Evolutionary conservation across 2,888 invertebrate genomes (phyloP), one percentile per base, ranked within the genome.

Genomic region (Melieria omissa): DNA sequence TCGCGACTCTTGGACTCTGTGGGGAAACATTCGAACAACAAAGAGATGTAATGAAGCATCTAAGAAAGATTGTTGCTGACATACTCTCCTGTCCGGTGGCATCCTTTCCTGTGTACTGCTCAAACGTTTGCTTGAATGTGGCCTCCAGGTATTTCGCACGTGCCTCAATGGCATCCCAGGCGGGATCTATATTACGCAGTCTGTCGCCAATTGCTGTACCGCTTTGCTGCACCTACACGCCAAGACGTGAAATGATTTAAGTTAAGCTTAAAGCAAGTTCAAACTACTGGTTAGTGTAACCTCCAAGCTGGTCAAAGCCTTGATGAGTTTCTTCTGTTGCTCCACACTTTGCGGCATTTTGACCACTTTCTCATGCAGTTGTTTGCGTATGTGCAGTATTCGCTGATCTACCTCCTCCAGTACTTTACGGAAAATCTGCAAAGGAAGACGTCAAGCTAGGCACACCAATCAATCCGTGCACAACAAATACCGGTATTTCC

Each of bases 241-340:
- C 8, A 42, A 12, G 61, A 69, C 63, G 7, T 10, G n/a, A 65
- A 49, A 16, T 49, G 6, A 14, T 16, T 12, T 14, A 62, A 45
- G 10, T 42, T 42, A 57, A 57, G 41, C 16, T 9, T 16, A 29
- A 42, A 58, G 5, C 14, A 57, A 8, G 7, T 7, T 5, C 7
- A 5, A 10, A 6, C 8, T n/a, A 4, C 10, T 16, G 8, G n/a
- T 12, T 9, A 14, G 5, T 42, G 0, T 45, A 67, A 91, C 90
- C 81, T 94, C 94, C 75, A 95, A 87, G 82, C 92, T 92, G n/a
- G 92, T 90, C 76, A 93, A 89, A 5, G 87, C 86, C 90, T 96
- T 93, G 77, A 99, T 97, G 73, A 98, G 91, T 84, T 96, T 94
- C 81, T 96, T 98, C 85, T 99, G 98, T 80, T 98, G 96, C 78